Base-by-base conservation (phyloP, 2,797 vertebrate species). In the Schizothorax lantsangensis region DNA sequence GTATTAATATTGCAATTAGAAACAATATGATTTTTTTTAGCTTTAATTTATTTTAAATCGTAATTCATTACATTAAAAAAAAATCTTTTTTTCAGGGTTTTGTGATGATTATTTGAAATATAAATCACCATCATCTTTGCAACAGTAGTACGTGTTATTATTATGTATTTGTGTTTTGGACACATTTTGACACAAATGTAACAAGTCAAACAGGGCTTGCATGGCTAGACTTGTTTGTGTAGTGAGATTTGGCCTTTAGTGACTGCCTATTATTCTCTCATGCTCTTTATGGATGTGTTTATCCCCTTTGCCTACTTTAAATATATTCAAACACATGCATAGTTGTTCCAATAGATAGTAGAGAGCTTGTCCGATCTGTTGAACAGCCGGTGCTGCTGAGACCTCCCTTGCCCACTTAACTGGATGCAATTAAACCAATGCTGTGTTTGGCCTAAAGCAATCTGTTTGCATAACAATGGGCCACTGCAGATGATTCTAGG, bases 401-500 rank as follows among this genome's bases (percentile, higher is more conserved):
- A 82, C 75, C 86, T 87, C 82, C 54, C 57, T 62, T 72, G 75
- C 64, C 81, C 54, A 72, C 75, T 79, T 79, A 73, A 79, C 81
- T 80, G 82, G 75, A 80, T 84, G 86, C 75, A 80, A 84, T 87
- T 87, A 87, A 87, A 79, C 23, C 73, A 79, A 49, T 73, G 81
- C 68, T 52, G 54, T 84, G 81, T 74, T 52, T 49, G 43, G 86
- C 82, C 52, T 84, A 80, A 84, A 71, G 43, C 74, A 79, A 84
- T 74, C 81, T 84, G 86, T 87, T 71, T 69, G 86, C 86, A 79
- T 66, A 73, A 84, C 66, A 87, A 87, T 84, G 33, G 81, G 21
- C 30, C 23, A 64, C 47, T 6, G 68, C 86, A 87, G 52, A 73
- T 82, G 62, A 79, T 79, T 79, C 68, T 78, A 59, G 43, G 59